Evolutionary conservation across 2,888 invertebrate species (phyloP), one percentile per base, ranked within the genome.

Genomic region (Eupeodes luniger): DNA sequence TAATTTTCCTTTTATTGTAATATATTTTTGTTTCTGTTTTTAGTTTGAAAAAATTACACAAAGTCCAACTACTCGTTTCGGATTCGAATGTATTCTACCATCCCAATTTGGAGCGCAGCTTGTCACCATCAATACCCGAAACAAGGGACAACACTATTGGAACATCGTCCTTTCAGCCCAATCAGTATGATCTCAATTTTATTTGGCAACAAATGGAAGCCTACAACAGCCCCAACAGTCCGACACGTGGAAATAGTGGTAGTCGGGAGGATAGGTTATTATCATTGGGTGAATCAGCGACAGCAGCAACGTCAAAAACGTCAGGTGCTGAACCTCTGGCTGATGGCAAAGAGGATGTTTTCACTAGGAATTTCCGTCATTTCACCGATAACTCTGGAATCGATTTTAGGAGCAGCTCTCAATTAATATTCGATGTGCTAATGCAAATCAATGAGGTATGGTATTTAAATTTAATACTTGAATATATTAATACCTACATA

Each of bases 321-420:
- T 34, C 83, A 80, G 64, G 74, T 57, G 67, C 47, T 51, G 66
- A n/a, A 59, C 57, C 34, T 12, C 19, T 16, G 51, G 76, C 61
- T 59, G 76, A 82, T 67, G 72, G 64, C 80, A 82, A 87, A 85
- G 89, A 91, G 80, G 92, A 93, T 91, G 91, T 91, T 49, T 86
- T 90, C 61, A 91, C 91, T 83, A 92, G 91, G 84, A 94, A 93
- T 91, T 92, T 92, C 90, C 91, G 91, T 67, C 92, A 93, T 90
- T 92, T 93, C 81, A 91, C 92, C 57, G 93, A 95, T 67, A 94
- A 94, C 70, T 95, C 95, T 88, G 96, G 96, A 12, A 95, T 99
- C 53, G 99, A 99, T 94, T 95, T 98, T 47, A 97, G 97, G 92
- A 99, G 99, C 83, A 99, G 99, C 94, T 94, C 99, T 75, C 98